Evolutionary conservation across 2,888 invertebrate genomes (phyloP).

Genomic region (Epinotia demarniana): DNA sequence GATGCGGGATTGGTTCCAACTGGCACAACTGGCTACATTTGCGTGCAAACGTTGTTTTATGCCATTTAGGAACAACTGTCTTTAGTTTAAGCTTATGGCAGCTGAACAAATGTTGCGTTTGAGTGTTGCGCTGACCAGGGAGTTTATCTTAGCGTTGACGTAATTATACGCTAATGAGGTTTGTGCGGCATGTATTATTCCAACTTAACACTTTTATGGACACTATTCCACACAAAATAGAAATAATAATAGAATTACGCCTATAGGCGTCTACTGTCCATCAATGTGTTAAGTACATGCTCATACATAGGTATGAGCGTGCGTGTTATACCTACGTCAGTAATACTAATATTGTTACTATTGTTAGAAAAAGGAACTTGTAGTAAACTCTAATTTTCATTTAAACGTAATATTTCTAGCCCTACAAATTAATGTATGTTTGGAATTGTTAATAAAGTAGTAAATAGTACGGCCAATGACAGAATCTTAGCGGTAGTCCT

Average conservation of each 20-base stretch:
- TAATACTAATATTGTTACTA: background rate
- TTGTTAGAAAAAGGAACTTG: too few species aligned
- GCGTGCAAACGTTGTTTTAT: conserved; percentile 64
- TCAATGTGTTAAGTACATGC: background rate
- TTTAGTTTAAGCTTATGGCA: conserved; percentile 32
- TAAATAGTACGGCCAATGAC: too few species aligned
- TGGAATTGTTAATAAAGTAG: too few species aligned
- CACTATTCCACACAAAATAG: too few species aligned
- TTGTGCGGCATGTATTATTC: background rate
- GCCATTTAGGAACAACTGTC: conserved; percentile 42
- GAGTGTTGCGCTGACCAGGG: conserved; percentile 10
- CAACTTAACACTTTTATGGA: too few species aligned
- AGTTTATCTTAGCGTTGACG: conserved; percentile 15
- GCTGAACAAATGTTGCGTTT: conserved; percentile 30
- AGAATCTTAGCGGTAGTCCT: too few species aligned
- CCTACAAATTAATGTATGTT: too few species aligned
- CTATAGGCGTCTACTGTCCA: too few species aligned
- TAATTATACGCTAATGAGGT: background rate
- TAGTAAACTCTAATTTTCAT: too few species aligned
- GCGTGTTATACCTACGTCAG: background rate
- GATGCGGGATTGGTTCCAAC: conserved; percentile 72
- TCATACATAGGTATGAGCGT: background rate
- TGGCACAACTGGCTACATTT: conserved; percentile 79
- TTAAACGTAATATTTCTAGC: too few species aligned
- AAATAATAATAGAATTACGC: too few species aligned